Percentiles rank a stretch among this genome's conserved stretches.
These are phyloP conservation scores for Phalloptychus januarius DNA, from an alignment of 2,797 vertebrate genomes.

Conservation along the genomic window DNA sequence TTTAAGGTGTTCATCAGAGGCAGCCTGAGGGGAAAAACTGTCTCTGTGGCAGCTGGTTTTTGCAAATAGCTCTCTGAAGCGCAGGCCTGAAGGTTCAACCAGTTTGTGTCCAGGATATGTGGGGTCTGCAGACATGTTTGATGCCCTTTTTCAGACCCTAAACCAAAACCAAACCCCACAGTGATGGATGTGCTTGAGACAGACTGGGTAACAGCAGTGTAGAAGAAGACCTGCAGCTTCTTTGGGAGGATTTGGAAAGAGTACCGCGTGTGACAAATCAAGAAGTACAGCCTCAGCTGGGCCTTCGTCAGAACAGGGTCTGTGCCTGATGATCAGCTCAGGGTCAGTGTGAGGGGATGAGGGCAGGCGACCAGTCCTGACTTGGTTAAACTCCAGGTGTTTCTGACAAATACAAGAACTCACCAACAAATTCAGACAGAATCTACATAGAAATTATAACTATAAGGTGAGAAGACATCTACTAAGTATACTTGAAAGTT, in stretches of 20 bases:
- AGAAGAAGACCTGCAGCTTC: neutral
- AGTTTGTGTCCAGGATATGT: neutral
- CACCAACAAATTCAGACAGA: neutral
- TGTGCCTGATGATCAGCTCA: neutral
- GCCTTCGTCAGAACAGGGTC: neutral
- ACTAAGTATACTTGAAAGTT: neutral
- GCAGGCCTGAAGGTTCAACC: neutral
- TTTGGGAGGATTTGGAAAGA: neutral
- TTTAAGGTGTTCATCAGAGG: neutral
- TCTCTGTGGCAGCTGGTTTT: neutral
- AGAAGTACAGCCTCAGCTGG: neutral
- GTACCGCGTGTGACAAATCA: neutral
- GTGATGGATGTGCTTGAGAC: neutral
- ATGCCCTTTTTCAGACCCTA: neutral
- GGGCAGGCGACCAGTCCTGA: too few species aligned
- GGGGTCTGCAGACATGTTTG: neutral
- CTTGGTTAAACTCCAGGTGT: neutral
- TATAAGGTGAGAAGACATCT: neutral
- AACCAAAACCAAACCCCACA: neutral
- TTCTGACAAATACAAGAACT: neutral
- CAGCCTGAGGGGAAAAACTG: neutral
- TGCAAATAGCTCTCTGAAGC: neutral
- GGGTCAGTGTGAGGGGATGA: neutral
- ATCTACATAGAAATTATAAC: neutral
- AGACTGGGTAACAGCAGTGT: neutral